Base-by-base conservation (phyloP, 2,888 invertebrate species). In the Aleiodes leptofemur region DNA sequence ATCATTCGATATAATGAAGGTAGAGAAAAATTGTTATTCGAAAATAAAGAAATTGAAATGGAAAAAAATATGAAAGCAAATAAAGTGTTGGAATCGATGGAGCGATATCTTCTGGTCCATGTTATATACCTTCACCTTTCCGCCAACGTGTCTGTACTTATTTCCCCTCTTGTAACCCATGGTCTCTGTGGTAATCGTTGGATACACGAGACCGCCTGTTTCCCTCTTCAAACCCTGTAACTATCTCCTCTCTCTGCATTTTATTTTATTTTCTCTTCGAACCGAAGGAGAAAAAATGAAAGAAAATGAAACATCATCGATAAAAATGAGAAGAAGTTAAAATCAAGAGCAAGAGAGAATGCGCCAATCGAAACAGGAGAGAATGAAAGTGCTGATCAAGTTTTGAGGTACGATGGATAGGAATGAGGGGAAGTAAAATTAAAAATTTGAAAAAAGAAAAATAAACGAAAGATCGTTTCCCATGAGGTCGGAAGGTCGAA, bases 401-500 rank as follows among this genome's bases (percentile, higher is more conserved):
- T 76, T 74, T 53, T 61, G 69, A 34, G 72, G 61, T 23, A 72
- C 48, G 74, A 74, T 51, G 38, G 76, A 76, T 57, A 71, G 70
- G 73, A 82, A 84, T 82, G 80, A 79, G 79, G 80, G 80, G 76
- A 82, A 70, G 23, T 31, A 61, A 55, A 53, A 51, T 73, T 53
- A 53, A 53, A 53, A 53, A 43, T 9, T 53, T 53, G 0, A 14
- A 53, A 53, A n/a, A 53, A 53, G 11, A 50, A 38, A 72, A 38
- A 72, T 51, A 61, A 53, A 55, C 23, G 78, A 75, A 74, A 78
- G 74, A 79, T 81, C 80, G 82, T 83, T 85, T 86, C 84, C 84
- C 84, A 85, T 81, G 81, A 83, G 87, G 86, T 87, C 86, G 83
- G 82, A 84, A 81, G 87, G 87, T 88, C 86, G 83, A 81, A 81